Base-by-base conservation (phyloP, 64 coral and sea anemone genomes). In the Cladopsammia gracilis region DNA sequence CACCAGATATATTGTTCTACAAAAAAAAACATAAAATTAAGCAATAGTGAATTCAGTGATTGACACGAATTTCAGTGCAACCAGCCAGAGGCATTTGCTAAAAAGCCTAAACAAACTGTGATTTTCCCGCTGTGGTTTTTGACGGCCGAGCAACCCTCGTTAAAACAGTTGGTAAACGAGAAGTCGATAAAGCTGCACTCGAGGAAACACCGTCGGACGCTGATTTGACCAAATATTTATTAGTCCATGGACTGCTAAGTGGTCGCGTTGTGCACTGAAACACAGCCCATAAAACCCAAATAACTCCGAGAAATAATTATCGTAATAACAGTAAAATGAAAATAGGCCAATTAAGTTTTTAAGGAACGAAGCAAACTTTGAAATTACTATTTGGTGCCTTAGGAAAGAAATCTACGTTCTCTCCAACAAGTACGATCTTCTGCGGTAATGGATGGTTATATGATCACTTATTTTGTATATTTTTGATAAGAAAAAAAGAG, bases 331-430 rank as follows among this genome's bases (percentile, higher is more conserved):
- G 80, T 84, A 84, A 68, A 49, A 64, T 24, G 15, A 84, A 84
- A 84, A 68, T 84, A 68, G 62, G 80, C 80, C 80, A 84, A 84
- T 84, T 84, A 84, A 84, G 80, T 50, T 68, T 84, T 84, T 67
- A 84, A 66, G 62, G 59, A n/a, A 84, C 19, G 80, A 46, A 47
- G 62, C 61, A 84, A 84, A 84, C 80, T 84, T 67, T 67, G 18
- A 84, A 66, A 84, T 84, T 84, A 44, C 80, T 66, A 68, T 84
- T 84, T 16, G 22, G 9, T 47, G 80, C 80, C 80, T 84, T 42
- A 19, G 80, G 80, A 67, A 67, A 48, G 67, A 13, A 9, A 2
- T 50, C 14, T 15, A 48, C 22, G 26, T 47, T 47, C 9, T 19
- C 18, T 24, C 48, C 46, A 68, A 22, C 62, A 65, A 45, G 48